These are phyloP conservation scores for Petrocephalus zakoni DNA, from an alignment of 2,113 vertebrate genomes.

Conservation along the genomic window DNA sequence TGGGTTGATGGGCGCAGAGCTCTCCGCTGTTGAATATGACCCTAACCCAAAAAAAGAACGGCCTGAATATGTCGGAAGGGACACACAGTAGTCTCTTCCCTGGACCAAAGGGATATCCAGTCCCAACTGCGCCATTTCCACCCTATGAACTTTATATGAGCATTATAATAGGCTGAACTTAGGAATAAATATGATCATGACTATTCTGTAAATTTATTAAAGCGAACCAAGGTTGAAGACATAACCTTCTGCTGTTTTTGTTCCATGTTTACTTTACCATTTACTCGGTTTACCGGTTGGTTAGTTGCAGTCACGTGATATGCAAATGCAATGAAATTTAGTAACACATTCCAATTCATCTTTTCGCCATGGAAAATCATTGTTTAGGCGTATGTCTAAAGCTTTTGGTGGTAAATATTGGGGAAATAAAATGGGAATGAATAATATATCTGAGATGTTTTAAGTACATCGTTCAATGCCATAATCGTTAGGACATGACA, in stretches of 20 bases:
- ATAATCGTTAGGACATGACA: not conserved
- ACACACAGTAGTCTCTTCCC: slow-evolving; percentile 61
- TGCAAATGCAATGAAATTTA: slow-evolving; percentile 29
- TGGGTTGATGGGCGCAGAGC: slow-evolving; percentile 48
- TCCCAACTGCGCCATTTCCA: slow-evolving; percentile 63
- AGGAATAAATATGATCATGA: slow-evolving; percentile 5
- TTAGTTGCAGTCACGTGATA: slow-evolving; percentile 40
- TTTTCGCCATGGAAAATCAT: not conserved
- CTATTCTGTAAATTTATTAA: slow-evolving; percentile 13
- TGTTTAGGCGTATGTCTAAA: not conserved
- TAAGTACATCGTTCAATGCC: not conserved
- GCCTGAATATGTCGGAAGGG: slow-evolving; percentile 54
- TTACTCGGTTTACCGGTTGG: slow-evolving; percentile 38
- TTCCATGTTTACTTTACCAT: slow-evolving; percentile 38
- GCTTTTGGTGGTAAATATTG: not conserved
- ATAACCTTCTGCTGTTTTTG: slow-evolving; percentile 41
- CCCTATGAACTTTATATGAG: not conserved
- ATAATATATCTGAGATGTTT: not conserved
- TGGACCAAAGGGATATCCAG: slow-evolving; percentile 55
- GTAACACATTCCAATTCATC: not conserved
- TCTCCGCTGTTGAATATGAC: slow-evolving; percentile 55
- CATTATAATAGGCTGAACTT: not conserved
- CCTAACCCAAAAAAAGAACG: slow-evolving; percentile 48
- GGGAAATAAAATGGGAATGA: not conserved
- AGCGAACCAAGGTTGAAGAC: slow-evolving; percentile 27